Base-by-base conservation (phyloP, 2,113 vertebrate genomes). In the Platycercus adscitus region DNA sequence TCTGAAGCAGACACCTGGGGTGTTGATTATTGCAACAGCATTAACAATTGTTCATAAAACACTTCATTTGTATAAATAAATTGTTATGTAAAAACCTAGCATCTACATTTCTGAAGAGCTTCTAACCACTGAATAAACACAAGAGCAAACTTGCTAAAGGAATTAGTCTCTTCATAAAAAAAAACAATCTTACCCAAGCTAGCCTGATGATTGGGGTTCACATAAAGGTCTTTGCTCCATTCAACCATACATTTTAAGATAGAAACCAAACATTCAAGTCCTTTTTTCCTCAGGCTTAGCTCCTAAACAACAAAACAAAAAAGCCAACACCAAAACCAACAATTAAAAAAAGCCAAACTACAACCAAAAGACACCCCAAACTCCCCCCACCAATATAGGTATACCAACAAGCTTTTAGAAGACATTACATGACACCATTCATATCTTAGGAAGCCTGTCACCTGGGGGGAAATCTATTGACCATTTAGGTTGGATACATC, bases 201-300 rank as follows among this genome's bases (percentile, higher is more conserved):
- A 58, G 99, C 94, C 93, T 99, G 99, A 82, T 99, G 98, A 95
- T 99, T 99, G 5, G 99, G 99, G 79, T 99, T 99, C 96, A 99
- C 98, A 23, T 99, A 99, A 81, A 99, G 98, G 97, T 99, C 99
- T 97, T 98, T 99, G 98, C 99, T 99, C 99, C 99, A 99, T 90
- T 99, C 99, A 89, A 99, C 99, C 99, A 99, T 99, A 95, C 99
- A 99, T 96, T 99, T 99, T 70, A 99, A 98, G 95, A 99, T 98
- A 79, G 99, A 99, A 96, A 99, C 99, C 71, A 99, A 97, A 95
- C 99, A 99, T 97, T 99, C 99, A 78, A 99, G 97, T 60, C 99
- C 99, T 97, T 99, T 99, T 96, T 99, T 99, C 97, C 99, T 98
- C 73, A 99, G 98, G 75, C 99, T 99, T 94, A 99, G 97, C 93